These are phyloP conservation scores for Drosophila tristis DNA, from an alignment of 1,140 invertebrate species.

Conservation along the genomic window DNA sequence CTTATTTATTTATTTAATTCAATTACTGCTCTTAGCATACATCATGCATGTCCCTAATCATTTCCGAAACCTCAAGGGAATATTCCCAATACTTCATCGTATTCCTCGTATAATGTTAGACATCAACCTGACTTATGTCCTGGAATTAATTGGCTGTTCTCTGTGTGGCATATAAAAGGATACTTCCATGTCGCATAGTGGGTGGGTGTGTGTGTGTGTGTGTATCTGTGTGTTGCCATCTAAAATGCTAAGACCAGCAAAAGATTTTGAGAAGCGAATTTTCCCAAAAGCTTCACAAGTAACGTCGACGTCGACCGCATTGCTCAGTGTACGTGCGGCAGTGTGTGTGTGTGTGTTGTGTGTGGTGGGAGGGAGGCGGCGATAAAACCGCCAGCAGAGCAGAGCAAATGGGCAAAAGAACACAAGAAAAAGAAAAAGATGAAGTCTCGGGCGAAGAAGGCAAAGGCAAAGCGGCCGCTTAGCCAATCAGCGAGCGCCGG, in stretches of 20 bases:
- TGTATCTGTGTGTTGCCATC: conserved; percentile 8
- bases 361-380: conserved; percentile 16
- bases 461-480: conserved; percentile 64
- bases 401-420: conserved; percentile 31
- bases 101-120: not conserved
- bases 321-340: not conserved
- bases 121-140: conserved; percentile 34
- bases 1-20: too few relatives aligned
- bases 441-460: conserved; percentile 60
- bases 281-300: conserved; percentile 56
- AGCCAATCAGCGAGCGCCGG: conserved; percentile 80
- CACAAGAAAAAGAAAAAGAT: conserved; percentile 77
- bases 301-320: conserved; percentile 26
- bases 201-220: not conserved
- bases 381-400: conserved; percentile 53
- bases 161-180: conserved; percentile 33
- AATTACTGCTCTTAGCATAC: too few relatives aligned
- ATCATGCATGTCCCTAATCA: too few relatives aligned
- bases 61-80: too few relatives aligned
- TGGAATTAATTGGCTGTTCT: conserved; percentile 38
- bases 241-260: conserved; percentile 57
- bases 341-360: not conserved
- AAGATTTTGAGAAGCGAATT: conserved; percentile 68
- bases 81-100: not conserved
- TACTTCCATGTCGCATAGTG: not conserved